Evolutionary conservation across 2,797 vertebrate genomes (phyloP).

Genomic region (Eospalax fontanierii): DNA sequence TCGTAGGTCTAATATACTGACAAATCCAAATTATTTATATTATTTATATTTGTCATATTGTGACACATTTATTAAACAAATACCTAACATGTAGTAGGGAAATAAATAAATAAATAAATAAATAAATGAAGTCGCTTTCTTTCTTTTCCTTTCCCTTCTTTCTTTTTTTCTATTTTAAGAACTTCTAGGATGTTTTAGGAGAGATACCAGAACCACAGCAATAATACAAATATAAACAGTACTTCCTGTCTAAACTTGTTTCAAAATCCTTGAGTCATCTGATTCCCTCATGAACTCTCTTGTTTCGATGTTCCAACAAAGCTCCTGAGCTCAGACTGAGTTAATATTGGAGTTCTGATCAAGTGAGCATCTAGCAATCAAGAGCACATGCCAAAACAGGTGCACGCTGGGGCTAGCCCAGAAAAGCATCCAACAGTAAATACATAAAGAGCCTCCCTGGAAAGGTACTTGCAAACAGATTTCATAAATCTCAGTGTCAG

Average conservation of each 20-base stretch:
- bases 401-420: not conserved
- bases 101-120: not conserved
- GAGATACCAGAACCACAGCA: not conserved
- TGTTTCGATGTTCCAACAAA: not conserved
- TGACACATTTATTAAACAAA: not conserved
- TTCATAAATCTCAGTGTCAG: constrained; percentile 63
- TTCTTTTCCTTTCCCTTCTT: not conserved
- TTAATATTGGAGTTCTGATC: not conserved
- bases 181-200: not conserved
- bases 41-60: not conserved
- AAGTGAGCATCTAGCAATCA: not conserved
- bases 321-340: not conserved
- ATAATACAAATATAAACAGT: not conserved
- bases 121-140: not conserved
- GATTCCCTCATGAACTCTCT: not conserved
- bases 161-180: not conserved
- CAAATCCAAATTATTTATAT: not conserved
- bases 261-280: not conserved
- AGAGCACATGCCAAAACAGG: not conserved
- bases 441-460: not conserved
- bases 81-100: not conserved
- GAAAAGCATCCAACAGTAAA: not conserved
- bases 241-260: not conserved
- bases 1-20: not conserved
- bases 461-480: constrained; percentile 59